Evolutionary conservation across 2,888 invertebrate species (phyloP).

Genomic region (Bugulina stolonifera): DNA sequence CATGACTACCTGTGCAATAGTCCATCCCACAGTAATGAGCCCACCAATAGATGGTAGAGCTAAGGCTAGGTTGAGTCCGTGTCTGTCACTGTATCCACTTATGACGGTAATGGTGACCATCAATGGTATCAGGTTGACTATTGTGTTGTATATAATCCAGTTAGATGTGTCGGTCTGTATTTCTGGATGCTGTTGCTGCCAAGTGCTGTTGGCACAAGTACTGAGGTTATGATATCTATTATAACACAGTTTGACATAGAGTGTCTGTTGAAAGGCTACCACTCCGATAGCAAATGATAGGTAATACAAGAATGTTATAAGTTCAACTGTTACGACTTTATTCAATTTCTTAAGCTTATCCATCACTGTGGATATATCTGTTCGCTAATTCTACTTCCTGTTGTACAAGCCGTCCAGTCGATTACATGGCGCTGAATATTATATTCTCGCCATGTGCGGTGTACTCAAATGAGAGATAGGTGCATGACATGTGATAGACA

Average conservation of each 20-base stretch:
- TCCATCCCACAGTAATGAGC: neutral
- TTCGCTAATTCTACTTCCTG: too few relatives aligned
- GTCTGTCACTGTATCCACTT: slow-evolving; percentile 3
- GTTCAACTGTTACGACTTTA: slow-evolving; percentile 24
- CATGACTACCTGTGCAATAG: neutral
- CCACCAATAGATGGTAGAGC: slow-evolving; percentile 10
- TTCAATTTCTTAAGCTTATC: neutral
- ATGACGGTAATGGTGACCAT: neutral
- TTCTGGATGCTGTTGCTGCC: neutral
- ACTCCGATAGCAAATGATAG: neutral
- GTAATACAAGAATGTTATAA: neutral
- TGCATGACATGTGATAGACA: too few relatives aligned
- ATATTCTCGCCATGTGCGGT: too few relatives aligned
- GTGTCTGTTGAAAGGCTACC: slow-evolving; percentile 14
- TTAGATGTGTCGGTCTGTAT: slow-evolving; percentile 2
- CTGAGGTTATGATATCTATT: neutral
- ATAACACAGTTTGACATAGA: slow-evolving; percentile 8
- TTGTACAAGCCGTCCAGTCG: too few relatives aligned
- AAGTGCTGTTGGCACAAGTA: neutral
- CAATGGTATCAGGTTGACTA: neutral
- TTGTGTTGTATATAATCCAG: neutral
- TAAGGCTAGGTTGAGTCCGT: neutral
- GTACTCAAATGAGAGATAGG: too few relatives aligned
- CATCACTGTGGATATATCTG: too few relatives aligned
- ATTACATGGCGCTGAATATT: too few relatives aligned